Evolutionary conservation across 2,797 vertebrate species (phyloP).

Genomic region (Caiman crocodilus): DNA sequence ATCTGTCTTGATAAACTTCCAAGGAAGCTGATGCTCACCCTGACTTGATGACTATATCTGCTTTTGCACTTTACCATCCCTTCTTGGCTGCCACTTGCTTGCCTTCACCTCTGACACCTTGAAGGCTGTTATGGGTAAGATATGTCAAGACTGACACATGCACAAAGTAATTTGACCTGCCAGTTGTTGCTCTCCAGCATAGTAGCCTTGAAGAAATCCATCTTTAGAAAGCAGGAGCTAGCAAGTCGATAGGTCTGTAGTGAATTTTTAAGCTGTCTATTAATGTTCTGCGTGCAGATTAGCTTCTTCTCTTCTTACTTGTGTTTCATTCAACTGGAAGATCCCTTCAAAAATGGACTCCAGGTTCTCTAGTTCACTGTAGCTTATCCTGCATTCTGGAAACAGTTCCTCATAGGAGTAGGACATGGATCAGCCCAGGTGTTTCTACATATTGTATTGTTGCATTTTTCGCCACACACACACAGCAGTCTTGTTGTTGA

Average conservation of each 20-base stretch:
- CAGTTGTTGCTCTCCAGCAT: background rate
- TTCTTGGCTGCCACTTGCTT: background rate
- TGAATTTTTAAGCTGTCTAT: slow-evolving; percentile 4
- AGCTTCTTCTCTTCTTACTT: background rate
- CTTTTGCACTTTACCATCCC: too few species aligned
- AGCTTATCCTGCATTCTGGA: background rate
- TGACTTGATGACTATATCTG: background rate
- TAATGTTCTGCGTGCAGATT: background rate
- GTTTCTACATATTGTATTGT: background rate
- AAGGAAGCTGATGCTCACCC: background rate
- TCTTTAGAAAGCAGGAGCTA: slow-evolving; percentile 31
- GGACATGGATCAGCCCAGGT: background rate
- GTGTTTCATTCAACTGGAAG: background rate
- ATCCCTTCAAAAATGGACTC: background rate
- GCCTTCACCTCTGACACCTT: background rate
- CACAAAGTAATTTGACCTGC: background rate
- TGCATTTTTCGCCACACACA: background rate
- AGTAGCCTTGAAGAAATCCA: background rate
- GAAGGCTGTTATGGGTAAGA: background rate
- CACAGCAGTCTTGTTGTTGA: background rate
- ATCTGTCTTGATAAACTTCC: background rate
- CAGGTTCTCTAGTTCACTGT: background rate
- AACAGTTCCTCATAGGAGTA: background rate
- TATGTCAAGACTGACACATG: background rate
- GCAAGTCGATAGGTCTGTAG: background rate